Evolutionary conservation across 2,888 invertebrate species (phyloP).

Genomic region (Trileptium ribeirensis): DNA sequence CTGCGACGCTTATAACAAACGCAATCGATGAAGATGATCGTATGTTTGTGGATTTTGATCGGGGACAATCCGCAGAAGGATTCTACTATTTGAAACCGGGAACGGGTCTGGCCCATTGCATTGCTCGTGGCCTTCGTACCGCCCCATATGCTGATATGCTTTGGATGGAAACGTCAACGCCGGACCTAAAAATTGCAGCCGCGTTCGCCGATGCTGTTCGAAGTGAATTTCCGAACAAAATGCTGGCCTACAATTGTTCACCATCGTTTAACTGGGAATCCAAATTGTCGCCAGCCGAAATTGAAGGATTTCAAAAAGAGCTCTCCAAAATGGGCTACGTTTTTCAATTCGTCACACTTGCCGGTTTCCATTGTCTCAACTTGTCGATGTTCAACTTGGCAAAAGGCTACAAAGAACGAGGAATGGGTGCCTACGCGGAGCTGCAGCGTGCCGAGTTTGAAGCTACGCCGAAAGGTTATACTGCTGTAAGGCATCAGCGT

Average conservation of each 20-base stretch:
- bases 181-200: slow-evolving; percentile 48
- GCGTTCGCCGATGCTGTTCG: slow-evolving; percentile 49
- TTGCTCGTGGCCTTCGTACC: slow-evolving; percentile 47
- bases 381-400: slow-evolving; percentile 52
- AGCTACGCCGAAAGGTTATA: slow-evolving; percentile 46
- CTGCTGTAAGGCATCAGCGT: slow-evolving; percentile 53
- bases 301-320: slow-evolving; percentile 51
- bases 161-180: slow-evolving; percentile 53
- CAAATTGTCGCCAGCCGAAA: slow-evolving; percentile 48
- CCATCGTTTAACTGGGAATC: slow-evolving; percentile 52
- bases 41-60: slow-evolving; percentile 48
- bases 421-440: slow-evolving; percentile 51
- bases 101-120: slow-evolving; percentile 47
- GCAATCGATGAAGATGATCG: slow-evolving; percentile 52
- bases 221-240: slow-evolving; percentile 36
- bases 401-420: slow-evolving; percentile 45
- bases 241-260: slow-evolving; percentile 52
- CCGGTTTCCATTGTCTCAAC: slow-evolving; percentile 52
- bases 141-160: slow-evolving; percentile 51
- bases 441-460: slow-evolving; percentile 52
- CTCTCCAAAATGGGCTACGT: slow-evolving; percentile 53
- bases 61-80: slow-evolving; percentile 51
- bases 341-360: slow-evolving; percentile 53
- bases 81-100: slow-evolving; percentile 40
- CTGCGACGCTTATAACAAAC: slow-evolving; percentile 49